A percentile compares a stretch with the other conserved stretches of the same genome.
phyloP scores from a whole-genome alignment of 1,140 invertebrate genomes.

The Drosophila erecta region DNA sequence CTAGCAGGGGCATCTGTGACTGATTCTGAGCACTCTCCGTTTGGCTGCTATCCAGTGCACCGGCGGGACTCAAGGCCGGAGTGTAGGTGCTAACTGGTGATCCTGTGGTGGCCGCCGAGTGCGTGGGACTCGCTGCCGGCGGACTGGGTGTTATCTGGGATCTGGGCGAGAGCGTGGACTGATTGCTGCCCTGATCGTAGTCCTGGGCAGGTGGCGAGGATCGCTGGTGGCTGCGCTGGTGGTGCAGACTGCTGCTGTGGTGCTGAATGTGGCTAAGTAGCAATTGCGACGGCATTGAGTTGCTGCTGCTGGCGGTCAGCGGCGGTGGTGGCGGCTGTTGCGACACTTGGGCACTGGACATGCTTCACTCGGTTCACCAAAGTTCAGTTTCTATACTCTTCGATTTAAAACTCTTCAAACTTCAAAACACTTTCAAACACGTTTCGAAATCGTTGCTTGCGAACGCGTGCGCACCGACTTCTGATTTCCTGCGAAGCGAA shows the following conservation, averaged over 20 bases:
- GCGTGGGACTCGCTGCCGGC: conserved; percentile 56
- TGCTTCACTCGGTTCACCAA: conserved; percentile 58
- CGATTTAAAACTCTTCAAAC: neutral
- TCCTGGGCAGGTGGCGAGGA: conserved; percentile 37
- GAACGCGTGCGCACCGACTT: conserved; percentile 21
- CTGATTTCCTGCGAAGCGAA: conserved; percentile 28
- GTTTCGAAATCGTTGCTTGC: conserved; percentile 12
- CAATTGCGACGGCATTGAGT: conserved; percentile 71
- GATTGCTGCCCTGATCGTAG: conserved; percentile 73
- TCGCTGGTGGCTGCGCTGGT: conserved; percentile 46
- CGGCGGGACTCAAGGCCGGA: conserved; percentile 48
- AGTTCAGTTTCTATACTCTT: conserved; percentile 2
- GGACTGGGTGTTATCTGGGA: conserved; percentile 60
- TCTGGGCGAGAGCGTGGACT: conserved; percentile 70
- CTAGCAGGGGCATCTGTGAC: conserved; percentile 65
- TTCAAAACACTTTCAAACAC: conserved; percentile 16
- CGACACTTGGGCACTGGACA: conserved; percentile 83
- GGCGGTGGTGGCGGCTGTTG: conserved; percentile 74
- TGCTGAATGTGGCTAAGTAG: conserved; percentile 75
- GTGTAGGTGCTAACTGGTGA: conserved; percentile 68
- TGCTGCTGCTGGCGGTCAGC: conserved; percentile 38
- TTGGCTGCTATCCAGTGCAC: conserved; percentile 15
- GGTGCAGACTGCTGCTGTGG: conserved; percentile 16
- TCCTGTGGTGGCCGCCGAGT: conserved; percentile 65
- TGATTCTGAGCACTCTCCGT: conserved; percentile 16